A percentile compares a stretch with the other conserved stretches of the same genome.
Conservation (phyloP, 2,888 invertebrate genomes). For the Capitulum mitella region DNA sequence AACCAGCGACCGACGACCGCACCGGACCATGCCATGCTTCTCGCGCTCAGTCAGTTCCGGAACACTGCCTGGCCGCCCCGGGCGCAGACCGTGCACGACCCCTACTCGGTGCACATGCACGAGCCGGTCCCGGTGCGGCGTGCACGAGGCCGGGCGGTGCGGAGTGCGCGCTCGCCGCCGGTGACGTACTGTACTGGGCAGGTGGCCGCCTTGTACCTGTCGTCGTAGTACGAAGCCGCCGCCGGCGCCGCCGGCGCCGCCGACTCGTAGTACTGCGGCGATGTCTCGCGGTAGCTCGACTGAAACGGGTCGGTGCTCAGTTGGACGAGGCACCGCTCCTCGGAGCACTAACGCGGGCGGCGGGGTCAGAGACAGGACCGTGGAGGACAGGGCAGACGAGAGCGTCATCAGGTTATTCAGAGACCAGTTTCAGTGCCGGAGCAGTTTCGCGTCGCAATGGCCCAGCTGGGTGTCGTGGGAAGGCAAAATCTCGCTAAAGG, state of each 20-base stretch:
- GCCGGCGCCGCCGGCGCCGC: background rate
- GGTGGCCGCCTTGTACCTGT: constrained; percentile 17
- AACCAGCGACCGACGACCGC: background rate
- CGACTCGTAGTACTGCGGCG: constrained; percentile 2
- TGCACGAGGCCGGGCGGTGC: background rate
- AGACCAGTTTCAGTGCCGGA: too few species aligned
- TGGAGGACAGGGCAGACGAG: too few species aligned
- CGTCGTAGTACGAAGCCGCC: background rate
- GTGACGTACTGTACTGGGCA: constrained; percentile 22
- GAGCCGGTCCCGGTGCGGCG: background rate
- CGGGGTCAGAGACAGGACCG: too few species aligned
- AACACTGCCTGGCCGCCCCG: too few species aligned
- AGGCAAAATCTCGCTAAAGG: too few species aligned
- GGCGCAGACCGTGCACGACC: background rate
- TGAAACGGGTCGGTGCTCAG: background rate
- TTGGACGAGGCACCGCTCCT: too few species aligned
- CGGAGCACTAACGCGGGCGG: too few species aligned
- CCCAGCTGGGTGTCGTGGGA: too few species aligned
- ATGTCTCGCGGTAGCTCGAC: background rate
- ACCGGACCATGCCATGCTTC: too few species aligned
- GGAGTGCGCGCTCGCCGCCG: background rate
- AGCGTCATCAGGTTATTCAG: too few species aligned
- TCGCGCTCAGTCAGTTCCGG: too few species aligned
- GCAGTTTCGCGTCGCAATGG: too few species aligned
- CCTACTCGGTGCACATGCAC: background rate